phyloP scores from a whole-genome alignment of 2,888 invertebrate species.

The Drosophila anomalata region DNA sequence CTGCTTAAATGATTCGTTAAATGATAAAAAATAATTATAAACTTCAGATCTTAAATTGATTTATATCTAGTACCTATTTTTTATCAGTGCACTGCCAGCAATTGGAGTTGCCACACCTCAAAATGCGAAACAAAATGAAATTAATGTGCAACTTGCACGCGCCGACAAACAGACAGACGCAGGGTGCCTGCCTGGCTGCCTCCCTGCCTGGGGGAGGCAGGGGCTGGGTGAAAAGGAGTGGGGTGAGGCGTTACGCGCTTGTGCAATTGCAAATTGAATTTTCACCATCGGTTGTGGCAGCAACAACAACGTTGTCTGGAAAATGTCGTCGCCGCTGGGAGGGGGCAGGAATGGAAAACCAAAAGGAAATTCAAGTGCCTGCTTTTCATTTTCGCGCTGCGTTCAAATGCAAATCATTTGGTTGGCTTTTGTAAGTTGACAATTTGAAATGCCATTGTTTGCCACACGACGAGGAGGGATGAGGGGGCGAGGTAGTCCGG shows the following conservation, averaged over 20 bases:
- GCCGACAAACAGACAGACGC: constrained; percentile 56
- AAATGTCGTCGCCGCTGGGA: constrained; percentile 71
- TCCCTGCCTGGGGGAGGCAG: neutral
- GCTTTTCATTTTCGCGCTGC: constrained; percentile 74
- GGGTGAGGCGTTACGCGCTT: constrained; percentile 71
- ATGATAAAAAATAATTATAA: too few species aligned
- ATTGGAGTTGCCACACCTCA: constrained; percentile 79
- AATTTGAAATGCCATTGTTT: constrained; percentile 75
- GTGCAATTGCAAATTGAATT: constrained; percentile 79
- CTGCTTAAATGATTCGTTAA: too few species aligned
- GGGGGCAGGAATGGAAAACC: constrained; percentile 37
- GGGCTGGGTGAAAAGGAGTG: neutral
- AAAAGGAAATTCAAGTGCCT: constrained; percentile 55
- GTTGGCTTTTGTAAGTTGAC: constrained; percentile 79
- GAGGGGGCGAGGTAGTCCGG: constrained; percentile 2
- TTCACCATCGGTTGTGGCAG: constrained; percentile 42
- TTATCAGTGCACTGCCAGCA: constrained; percentile 43
- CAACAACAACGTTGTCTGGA: constrained; percentile 60
- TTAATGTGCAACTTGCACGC: constrained; percentile 80
- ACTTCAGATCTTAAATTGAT: neutral
- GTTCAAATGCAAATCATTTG: constrained; percentile 79
- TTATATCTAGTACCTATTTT: neutral
- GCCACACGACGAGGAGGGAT: constrained; percentile 10
- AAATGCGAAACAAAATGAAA: constrained; percentile 74
- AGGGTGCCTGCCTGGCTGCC: neutral